A percentile compares a stretch with the other conserved stretches of the same genome.
phyloP scores from a whole-genome alignment of 2,888 invertebrate genomes.

The Agrotis puta region DNA sequence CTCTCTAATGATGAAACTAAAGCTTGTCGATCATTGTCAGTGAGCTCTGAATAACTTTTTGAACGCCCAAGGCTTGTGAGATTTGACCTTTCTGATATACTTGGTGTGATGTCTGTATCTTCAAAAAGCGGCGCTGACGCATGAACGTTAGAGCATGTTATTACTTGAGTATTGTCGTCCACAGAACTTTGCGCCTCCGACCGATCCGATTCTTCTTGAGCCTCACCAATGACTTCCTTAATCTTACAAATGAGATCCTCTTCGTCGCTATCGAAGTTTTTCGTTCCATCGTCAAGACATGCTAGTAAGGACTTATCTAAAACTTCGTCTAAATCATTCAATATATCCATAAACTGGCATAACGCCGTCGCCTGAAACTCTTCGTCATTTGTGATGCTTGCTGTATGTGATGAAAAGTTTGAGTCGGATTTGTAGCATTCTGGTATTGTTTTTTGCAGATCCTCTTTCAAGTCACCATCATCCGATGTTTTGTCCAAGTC shows the following conservation, averaged over 20 bases:
- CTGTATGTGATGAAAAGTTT: conserved; percentile 84
- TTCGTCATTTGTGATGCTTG: conserved; percentile 86
- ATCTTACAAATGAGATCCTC: conserved; percentile 88
- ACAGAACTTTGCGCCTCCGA: conserved; percentile 80
- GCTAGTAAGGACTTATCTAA: conserved; percentile 89
- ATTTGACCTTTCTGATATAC: conserved; percentile 71
- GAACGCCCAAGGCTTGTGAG: conserved; percentile 78
- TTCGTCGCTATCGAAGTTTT: conserved; percentile 84
- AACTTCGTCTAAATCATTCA: conserved; percentile 91
- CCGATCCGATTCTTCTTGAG: conserved; percentile 71
- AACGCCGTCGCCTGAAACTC: conserved; percentile 88
- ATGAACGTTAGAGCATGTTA: conserved; percentile 73
- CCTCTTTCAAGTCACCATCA: conserved; percentile 85
- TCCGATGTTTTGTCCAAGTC: conserved; percentile 82
- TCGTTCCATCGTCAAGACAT: conserved; percentile 83
- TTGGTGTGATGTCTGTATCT: conserved; percentile 72
- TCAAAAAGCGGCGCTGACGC: conserved; percentile 72
- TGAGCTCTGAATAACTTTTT: conserved; percentile 85
- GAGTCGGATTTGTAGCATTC: conserved; percentile 88
- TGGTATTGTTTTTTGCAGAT: conserved; percentile 86
- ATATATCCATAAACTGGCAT: conserved; percentile 90
- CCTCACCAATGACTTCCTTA: conserved; percentile 81
- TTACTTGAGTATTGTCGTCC: conserved; percentile 85
- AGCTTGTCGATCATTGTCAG: conserved; percentile 75
- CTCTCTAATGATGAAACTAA: conserved; percentile 78